phyloP scores from a whole-genome alignment of 35 echinoderm and acorn worm species.

The Amphiura filiformis region DNA sequence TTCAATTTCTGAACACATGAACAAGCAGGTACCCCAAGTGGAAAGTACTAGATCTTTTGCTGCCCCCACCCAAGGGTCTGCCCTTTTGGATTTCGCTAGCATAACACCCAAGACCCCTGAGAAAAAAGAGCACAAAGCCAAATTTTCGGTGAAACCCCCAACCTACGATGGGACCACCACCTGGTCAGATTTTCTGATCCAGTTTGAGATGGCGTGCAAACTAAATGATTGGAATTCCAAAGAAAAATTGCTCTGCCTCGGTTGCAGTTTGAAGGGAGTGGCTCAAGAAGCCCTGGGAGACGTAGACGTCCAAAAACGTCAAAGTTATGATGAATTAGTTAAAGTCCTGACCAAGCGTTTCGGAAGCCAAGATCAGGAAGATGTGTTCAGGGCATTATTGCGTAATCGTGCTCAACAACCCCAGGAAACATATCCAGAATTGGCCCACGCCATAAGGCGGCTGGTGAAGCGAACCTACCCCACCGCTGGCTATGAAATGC shows the following conservation, averaged over 20 bases:
- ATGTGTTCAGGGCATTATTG: conserved; percentile 23
- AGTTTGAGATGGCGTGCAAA: conserved; percentile 41
- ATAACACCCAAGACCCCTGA: not conserved
- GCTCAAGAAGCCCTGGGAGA: conserved; percentile 41
- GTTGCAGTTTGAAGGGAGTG: conserved; percentile 35
- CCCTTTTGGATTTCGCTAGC: no score
- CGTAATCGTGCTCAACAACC: conserved; percentile 11
- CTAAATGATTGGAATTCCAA: conserved; percentile 42
- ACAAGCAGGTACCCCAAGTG: not conserved
- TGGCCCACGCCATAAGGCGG: conserved; percentile 31
- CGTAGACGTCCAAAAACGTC: not conserved
- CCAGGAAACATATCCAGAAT: conserved; percentile 30
- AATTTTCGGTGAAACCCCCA: not conserved
- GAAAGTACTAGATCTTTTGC: no score
- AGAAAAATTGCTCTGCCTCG: conserved; percentile 17
- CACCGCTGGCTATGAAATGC: conserved; percentile 4
- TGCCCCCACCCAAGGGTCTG: no score
- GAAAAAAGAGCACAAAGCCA: not conserved
- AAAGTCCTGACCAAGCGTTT: conserved; percentile 26
- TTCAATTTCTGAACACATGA: not conserved
- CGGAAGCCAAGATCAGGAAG: conserved; percentile 8
- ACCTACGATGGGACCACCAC: conserved; percentile 42
- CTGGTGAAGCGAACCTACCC: conserved; percentile 23
- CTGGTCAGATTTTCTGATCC: conserved; percentile 38
- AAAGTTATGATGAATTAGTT: not conserved